Evolutionary conservation across 2,113 vertebrate genomes (phyloP).

Genomic region (Boleophthalmus pectinirostris): DNA sequence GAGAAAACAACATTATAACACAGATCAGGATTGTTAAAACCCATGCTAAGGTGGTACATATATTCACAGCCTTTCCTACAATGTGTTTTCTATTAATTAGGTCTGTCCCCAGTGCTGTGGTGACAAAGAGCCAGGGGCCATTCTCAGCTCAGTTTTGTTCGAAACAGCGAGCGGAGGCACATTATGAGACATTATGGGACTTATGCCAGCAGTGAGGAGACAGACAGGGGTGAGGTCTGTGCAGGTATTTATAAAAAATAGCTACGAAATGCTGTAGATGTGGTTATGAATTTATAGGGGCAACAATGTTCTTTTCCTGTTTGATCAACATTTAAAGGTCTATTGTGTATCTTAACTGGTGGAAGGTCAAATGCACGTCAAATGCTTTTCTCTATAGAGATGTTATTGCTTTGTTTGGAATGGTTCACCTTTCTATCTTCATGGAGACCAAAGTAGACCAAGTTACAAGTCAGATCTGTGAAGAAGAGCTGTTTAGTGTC

Average conservation of each 20-base stretch:
- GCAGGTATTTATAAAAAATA: constrained; percentile 58
- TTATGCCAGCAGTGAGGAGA: constrained; percentile 35
- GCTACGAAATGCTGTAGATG: constrained; percentile 28
- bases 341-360: too few species aligned
- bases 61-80: constrained; percentile 42
- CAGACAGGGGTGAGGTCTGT: constrained; percentile 44
- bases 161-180: constrained; percentile 21
- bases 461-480: too few species aligned
- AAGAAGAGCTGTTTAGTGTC: too few species aligned
- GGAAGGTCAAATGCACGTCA: too few species aligned
- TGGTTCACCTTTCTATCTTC: too few species aligned
- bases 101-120: constrained; percentile 25
- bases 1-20: too few species aligned
- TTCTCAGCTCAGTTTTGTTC: constrained; percentile 32
- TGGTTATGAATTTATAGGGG: background rate
- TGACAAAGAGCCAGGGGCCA: constrained; percentile 31
- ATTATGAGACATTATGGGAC: constrained; percentile 42
- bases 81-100: constrained; percentile 55
- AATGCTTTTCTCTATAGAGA: too few species aligned
- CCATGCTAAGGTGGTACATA: constrained; percentile 19
- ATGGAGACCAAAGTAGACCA: too few species aligned
- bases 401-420: too few species aligned
- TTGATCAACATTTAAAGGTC: background rate
- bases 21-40: background rate
- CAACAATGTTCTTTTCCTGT: background rate